Evolutionary conservation across 2,797 vertebrate genomes (phyloP).

Genomic region (Eutrigla gurnardus): DNA sequence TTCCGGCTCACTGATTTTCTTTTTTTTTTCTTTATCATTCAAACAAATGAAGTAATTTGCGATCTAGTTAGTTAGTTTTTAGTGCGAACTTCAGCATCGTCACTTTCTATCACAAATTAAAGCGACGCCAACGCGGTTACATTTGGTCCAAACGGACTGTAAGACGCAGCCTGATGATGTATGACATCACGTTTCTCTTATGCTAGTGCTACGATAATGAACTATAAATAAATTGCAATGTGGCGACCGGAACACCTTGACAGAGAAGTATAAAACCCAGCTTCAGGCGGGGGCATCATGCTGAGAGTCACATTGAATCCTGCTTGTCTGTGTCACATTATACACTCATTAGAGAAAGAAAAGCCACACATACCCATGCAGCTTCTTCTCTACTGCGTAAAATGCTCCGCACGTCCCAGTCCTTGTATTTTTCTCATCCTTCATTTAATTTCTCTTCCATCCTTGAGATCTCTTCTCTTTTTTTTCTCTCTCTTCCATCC

Average conservation of each 20-base stretch:
- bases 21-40: not conserved
- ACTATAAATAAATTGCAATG: slow-evolving; percentile 18
- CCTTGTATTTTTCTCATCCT: slow-evolving; percentile 31
- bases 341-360: slow-evolving; percentile 42
- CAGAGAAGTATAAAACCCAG: slow-evolving; percentile 17
- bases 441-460: slow-evolving; percentile 30
- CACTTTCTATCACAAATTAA: not conserved
- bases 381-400: slow-evolving; percentile 4
- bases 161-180: not conserved
- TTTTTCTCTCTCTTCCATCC: slow-evolving; percentile 15
- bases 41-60: not conserved
- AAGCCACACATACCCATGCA: slow-evolving; percentile 15
- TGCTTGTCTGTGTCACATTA: slow-evolving; percentile 54
- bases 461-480: not conserved
- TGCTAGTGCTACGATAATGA: slow-evolving; percentile 5
- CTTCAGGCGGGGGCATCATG: slow-evolving; percentile 15
- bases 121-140: not conserved
- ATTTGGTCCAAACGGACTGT: not conserved
- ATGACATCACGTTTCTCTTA: not conserved
- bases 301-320: slow-evolving; percentile 36
- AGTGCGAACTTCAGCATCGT: not conserved
- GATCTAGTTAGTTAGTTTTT: not conserved
- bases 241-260: slow-evolving; percentile 26
- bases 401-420: slow-evolving; percentile 7
- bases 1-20: not conserved